These are phyloP conservation scores for Lobophora halterata DNA, from an alignment of 2,888 invertebrate genomes.

Conservation along the genomic window DNA sequence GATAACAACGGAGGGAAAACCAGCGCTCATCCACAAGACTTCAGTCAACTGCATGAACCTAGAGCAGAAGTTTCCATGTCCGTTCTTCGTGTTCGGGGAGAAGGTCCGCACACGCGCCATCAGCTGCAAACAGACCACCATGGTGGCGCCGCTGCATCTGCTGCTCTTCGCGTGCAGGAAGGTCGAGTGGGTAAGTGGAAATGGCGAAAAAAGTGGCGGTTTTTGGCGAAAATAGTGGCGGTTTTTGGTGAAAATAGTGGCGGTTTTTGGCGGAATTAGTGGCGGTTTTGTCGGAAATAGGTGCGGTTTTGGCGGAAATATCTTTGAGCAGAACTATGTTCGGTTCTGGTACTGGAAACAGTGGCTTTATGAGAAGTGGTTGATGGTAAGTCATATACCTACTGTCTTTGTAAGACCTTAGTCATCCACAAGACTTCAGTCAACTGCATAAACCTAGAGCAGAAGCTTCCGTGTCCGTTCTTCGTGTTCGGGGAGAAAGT, in stretches of 20 bases:
- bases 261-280: too few species aligned
- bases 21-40: constrained; percentile 97
- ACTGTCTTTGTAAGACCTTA: too few species aligned
- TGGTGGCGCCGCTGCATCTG: constrained; percentile 96
- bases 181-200: constrained; percentile 86
- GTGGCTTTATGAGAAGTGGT: too few species aligned
- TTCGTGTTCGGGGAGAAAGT: constrained; percentile 99
- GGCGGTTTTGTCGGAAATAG: too few species aligned
- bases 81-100: constrained; percentile 98
- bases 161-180: constrained; percentile 95
- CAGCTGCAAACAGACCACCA: constrained; percentile 95
- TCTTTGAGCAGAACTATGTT: too few species aligned
- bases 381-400: too few species aligned
- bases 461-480: constrained; percentile 94
- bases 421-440: constrained; percentile 98
- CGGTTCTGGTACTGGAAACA: too few species aligned
- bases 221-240: too few species aligned
- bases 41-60: constrained; percentile 96
- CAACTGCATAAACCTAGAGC: constrained; percentile 92
- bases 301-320: too few species aligned
- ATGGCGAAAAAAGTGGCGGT: too few species aligned
- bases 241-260: too few species aligned
- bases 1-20: constrained; percentile 95
- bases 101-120: constrained; percentile 98
- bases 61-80: constrained; percentile 93